These are phyloP conservation scores for Tenualosa thibaudeaui DNA, from an alignment of 2,797 vertebrate species.

Conservation along the genomic window DNA sequence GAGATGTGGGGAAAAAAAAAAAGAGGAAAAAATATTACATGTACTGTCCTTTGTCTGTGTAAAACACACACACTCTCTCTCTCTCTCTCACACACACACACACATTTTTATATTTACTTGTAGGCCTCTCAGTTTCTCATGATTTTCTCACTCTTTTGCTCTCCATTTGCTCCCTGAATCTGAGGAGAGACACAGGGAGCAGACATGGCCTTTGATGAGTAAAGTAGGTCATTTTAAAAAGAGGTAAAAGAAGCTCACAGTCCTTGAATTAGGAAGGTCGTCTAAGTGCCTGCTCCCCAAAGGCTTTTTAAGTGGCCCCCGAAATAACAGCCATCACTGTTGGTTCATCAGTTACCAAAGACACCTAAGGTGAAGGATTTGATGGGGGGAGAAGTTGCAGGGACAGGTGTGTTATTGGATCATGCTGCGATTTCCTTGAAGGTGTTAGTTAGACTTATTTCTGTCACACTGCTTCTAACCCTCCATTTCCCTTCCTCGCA, in stretches of 20 bases:
- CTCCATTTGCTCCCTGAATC: constrained; percentile 15
- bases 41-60: not conserved
- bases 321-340: constrained; percentile 57
- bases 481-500: not conserved
- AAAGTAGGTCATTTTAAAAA: constrained; percentile 58
- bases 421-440: constrained; percentile 28
- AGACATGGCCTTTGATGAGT: constrained; percentile 55
- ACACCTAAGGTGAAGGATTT: constrained; percentile 54
- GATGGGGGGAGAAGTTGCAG: constrained; percentile 18
- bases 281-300: constrained; percentile 56
- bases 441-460: not conserved
- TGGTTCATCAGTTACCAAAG: constrained; percentile 53
- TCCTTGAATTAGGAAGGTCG: constrained; percentile 58
- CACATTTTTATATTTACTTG: not conserved
- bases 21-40: not conserved
- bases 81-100: not conserved
- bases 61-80: not conserved
- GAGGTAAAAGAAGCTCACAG: constrained; percentile 28
- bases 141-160: not conserved
- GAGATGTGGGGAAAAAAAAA: not conserved
- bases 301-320: constrained; percentile 52
- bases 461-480: constrained; percentile 35
- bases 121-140: not conserved
- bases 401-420: constrained; percentile 55
- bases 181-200: constrained; percentile 39